Conservation (phyloP, 2,888 invertebrate species). For the Stenichneumon culpator region DNA sequence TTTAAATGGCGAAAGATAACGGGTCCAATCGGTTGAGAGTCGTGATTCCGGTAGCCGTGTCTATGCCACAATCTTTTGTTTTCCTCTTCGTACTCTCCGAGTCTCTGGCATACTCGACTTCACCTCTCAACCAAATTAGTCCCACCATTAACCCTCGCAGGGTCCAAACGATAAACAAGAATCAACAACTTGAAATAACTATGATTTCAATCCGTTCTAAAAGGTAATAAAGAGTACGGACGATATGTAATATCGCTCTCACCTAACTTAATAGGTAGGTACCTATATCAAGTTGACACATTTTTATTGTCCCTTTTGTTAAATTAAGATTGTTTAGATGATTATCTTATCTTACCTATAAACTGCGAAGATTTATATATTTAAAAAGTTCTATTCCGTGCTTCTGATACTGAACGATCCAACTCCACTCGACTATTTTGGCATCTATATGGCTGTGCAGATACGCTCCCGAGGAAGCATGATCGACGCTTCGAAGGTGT, state of each 20-base stretch:
- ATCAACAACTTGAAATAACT: not conserved
- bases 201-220: not conserved
- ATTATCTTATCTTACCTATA: conserved; percentile 75
- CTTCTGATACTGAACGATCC: conserved; percentile 26
- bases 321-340: not conserved
- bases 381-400: conserved; percentile 63
- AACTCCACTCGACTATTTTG: conserved; percentile 50
- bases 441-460: conserved; percentile 28
- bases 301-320: not conserved
- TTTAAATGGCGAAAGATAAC: conserved; percentile 84
- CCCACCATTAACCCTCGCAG: conserved; percentile 71
- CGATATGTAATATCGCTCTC: not conserved
- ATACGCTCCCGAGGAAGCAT: conserved; percentile 71
- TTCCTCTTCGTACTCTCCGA: conserved; percentile 47
- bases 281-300: too few species aligned
- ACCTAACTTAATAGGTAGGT: not conserved
- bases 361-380: conserved; percentile 74
- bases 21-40: conserved; percentile 82
- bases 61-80: conserved; percentile 73
- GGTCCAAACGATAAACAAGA: conserved; percentile 69
- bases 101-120: conserved; percentile 39
- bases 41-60: conserved; percentile 85
- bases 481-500: conserved; percentile 79
- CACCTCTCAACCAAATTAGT: conserved; percentile 67
- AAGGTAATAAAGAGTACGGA: not conserved